These are phyloP conservation scores for Pemphredon lugubris DNA, from an alignment of 2,888 invertebrate species.

Conservation along the genomic window DNA sequence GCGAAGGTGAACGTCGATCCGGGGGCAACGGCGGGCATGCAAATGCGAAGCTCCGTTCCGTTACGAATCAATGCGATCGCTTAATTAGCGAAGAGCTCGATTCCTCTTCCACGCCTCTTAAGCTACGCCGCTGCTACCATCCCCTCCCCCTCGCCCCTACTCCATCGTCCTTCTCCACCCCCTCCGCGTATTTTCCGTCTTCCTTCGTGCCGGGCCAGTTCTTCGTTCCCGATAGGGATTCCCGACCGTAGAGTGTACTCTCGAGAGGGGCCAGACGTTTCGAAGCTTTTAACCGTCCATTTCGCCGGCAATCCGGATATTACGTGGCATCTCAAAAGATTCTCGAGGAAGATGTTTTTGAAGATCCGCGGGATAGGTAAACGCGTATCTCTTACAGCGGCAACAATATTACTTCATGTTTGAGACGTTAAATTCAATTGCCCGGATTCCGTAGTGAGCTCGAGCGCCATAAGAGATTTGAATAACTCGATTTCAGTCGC, in stretches of 20 bases:
- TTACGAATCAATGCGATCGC: constrained; percentile 68
- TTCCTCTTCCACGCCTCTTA: constrained; percentile 43
- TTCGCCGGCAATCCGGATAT: constrained; percentile 63
- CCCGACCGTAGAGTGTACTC: constrained; percentile 45
- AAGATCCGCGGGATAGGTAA: constrained; percentile 20
- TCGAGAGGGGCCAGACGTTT: constrained; percentile 56
- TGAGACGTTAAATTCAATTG: constrained; percentile 32
- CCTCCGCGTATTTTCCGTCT: constrained; percentile 28
- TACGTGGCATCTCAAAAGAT: constrained; percentile 56
- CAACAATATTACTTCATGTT: constrained; percentile 27
- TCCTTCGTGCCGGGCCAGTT: constrained; percentile 37
- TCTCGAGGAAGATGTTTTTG: constrained; percentile 27
- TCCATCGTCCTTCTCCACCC: constrained; percentile 10
- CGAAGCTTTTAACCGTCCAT: constrained; percentile 64
- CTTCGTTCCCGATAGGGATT: constrained; percentile 58
- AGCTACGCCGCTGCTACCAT: no score
- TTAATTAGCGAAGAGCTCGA: constrained; percentile 65
- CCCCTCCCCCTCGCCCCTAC: constrained; percentile 10
- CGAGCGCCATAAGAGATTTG: constrained; percentile 23
- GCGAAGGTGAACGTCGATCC: constrained; percentile 49
- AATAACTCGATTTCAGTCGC: constrained; percentile 36
- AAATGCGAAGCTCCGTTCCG: constrained; percentile 58
- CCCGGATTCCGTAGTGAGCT: constrained; percentile 3
- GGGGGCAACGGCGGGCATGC: constrained; percentile 55
- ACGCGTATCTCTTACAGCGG: constrained; percentile 10